Conservation (phyloP, 1,140 invertebrate genomes). For the Phenacoccus solenopsis region DNA sequence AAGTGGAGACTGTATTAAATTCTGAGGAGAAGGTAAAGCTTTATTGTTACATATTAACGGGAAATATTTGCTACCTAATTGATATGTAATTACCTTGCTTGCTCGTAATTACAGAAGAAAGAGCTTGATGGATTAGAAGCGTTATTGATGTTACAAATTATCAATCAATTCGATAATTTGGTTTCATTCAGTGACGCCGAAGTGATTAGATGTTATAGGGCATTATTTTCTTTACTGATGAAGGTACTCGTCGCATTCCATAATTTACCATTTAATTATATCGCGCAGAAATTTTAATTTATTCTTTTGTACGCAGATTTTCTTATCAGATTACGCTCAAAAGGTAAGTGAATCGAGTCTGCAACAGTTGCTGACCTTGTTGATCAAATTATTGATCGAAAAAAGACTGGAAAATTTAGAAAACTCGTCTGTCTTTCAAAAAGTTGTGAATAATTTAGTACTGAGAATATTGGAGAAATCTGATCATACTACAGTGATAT, state of each 20-base stretch:
- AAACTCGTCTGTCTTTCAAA: constrained; percentile 26
- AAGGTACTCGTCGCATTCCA: constrained; percentile 22
- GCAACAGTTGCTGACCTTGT: constrained; percentile 22
- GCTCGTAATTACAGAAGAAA: neutral
- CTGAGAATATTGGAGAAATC: constrained; percentile 28
- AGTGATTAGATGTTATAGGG: constrained; percentile 25
- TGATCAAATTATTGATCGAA: constrained; percentile 26
- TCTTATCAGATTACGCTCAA: constrained; percentile 22
- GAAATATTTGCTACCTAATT: neutral
- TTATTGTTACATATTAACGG: neutral
- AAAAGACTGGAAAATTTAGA: constrained; percentile 22
- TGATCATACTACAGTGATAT: constrained; percentile 27
- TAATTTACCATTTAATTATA: neutral
- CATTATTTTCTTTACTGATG: constrained; percentile 25
- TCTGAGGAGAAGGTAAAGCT: neutral
- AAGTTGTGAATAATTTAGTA: constrained; percentile 28
- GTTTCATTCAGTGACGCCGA: constrained; percentile 26
- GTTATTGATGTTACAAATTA: constrained; percentile 23
- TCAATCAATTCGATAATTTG: constrained; percentile 23
- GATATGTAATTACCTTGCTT: too few species aligned
- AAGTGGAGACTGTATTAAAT: neutral
- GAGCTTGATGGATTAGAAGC: neutral
- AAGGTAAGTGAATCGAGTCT: constrained; percentile 24
- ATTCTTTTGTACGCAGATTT: constrained; percentile 23
- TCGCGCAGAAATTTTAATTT: neutral